Evolutionary conservation across 1,140 invertebrate genomes (phyloP).

Genomic region (Aphelinus atriplicis): DNA sequence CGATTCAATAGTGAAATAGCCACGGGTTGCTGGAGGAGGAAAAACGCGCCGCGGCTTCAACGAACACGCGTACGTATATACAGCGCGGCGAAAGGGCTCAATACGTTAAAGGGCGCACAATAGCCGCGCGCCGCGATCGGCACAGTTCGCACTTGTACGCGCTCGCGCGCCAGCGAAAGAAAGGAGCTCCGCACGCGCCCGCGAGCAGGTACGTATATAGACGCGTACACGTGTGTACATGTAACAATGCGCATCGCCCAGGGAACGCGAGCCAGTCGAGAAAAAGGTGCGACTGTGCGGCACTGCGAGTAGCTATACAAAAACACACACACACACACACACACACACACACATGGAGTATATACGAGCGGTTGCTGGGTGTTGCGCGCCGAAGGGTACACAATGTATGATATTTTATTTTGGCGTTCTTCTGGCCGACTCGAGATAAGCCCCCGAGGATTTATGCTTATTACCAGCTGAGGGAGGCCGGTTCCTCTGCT

Average conservation of each 20-base stretch:
- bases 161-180: not conserved
- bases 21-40: conserved; percentile 3
- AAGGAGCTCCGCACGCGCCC: not conserved
- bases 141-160: conserved; percentile 17
- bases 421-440: conserved; percentile 61
- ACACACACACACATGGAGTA: no score
- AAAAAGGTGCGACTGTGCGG: no score
- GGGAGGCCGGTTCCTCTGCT: conserved; percentile 43
- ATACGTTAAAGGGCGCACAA: not conserved
- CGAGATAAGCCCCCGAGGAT: conserved; percentile 65
- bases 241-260: conserved; percentile 9
- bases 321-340: no score
- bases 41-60: conserved; percentile 5
- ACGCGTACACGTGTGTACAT: not conserved
- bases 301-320: no score
- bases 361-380: no score
- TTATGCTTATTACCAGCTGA: conserved; percentile 65
- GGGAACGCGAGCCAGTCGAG: no score
- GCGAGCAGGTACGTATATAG: no score
- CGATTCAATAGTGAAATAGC: conserved; percentile 3
- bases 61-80: no score
- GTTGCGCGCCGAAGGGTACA: conserved; percentile 37
- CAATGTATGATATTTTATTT: conserved; percentile 67
- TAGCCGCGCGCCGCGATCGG: conserved; percentile 1
- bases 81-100: no score